A percentile compares a stretch with the other conserved stretches of the same genome.
These are phyloP conservation scores for Nomada fabriciana DNA, from an alignment of 2,888 invertebrate genomes.

Conservation along the genomic window DNA sequence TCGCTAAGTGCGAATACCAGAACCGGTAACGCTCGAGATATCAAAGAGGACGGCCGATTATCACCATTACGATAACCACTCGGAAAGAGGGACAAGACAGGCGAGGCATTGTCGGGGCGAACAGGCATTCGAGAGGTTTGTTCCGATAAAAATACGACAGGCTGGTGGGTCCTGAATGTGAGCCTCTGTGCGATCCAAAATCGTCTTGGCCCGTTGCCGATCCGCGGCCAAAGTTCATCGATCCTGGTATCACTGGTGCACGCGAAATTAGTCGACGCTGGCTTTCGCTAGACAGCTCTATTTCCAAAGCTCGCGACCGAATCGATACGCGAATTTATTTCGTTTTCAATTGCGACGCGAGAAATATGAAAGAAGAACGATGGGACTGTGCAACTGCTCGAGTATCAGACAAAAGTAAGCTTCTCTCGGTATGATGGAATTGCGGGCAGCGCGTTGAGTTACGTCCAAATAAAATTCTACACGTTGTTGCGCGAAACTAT, in stretches of 20 bases:
- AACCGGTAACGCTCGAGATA: slow-evolving; percentile 54
- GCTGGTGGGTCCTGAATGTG: slow-evolving; percentile 60
- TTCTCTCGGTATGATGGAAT: too few species aligned
- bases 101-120: slow-evolving; percentile 64
- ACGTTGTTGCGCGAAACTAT: background rate
- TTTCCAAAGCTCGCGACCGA: background rate
- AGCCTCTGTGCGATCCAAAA: slow-evolving; percentile 68
- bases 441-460: background rate
- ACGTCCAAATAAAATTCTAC: background rate
- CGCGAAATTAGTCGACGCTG: slow-evolving; percentile 20
- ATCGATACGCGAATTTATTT: background rate
- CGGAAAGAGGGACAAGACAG: slow-evolving; percentile 55
- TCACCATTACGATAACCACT: slow-evolving; percentile 61
- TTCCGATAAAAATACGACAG: slow-evolving; percentile 51
- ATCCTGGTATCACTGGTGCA: slow-evolving; percentile 43
- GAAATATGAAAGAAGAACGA: background rate
- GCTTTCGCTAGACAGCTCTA: background rate
- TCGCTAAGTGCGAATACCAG: slow-evolving; percentile 4
- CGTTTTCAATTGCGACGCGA: background rate
- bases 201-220: slow-evolving; percentile 72
- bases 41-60: slow-evolving; percentile 50
- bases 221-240: slow-evolving; percentile 56
- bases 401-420: too few species aligned
- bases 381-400: background rate
- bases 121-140: slow-evolving; percentile 47